A percentile compares a stretch with the other conserved stretches of the same genome.
phyloP scores from a whole-genome alignment of 2,797 vertebrate species.

The Micropoecilia bifurca region DNA sequence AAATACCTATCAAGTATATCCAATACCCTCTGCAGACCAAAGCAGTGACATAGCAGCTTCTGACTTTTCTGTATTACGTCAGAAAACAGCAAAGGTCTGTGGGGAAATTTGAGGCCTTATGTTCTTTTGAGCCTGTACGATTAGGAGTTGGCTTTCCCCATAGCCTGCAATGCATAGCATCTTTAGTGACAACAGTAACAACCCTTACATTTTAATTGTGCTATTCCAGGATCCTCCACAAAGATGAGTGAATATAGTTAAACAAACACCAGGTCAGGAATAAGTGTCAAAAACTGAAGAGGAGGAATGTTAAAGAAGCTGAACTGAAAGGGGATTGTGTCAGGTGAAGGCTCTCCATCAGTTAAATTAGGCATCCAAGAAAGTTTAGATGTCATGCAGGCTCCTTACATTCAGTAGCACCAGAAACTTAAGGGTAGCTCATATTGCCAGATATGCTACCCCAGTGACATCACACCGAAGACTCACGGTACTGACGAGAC shows the following conservation, averaged over 20 bases:
- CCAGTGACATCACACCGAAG: constrained; percentile 31
- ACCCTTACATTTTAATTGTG: constrained; percentile 63
- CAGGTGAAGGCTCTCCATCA: constrained; percentile 16
- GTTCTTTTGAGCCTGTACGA: constrained; percentile 57
- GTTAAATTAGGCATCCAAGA: constrained; percentile 27
- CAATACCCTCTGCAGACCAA: constrained; percentile 83
- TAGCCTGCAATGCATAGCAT: constrained; percentile 86
- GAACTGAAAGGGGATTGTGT: constrained; percentile 9
- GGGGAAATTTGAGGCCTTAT: constrained; percentile 63
- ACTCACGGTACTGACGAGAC: constrained; percentile 26
- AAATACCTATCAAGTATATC: constrained; percentile 80
- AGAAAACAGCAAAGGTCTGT: constrained; percentile 85
- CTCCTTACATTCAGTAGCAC: constrained; percentile 61
- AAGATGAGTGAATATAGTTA: constrained; percentile 57
- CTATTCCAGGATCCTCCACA: constrained; percentile 81
- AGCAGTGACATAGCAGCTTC: constrained; percentile 83
- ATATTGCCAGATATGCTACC: constrained; percentile 45
- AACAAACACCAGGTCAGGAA: constrained; percentile 29
- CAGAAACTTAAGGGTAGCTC: constrained; percentile 49
- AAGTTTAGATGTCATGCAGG: constrained; percentile 25
- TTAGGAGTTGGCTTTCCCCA: constrained; percentile 81
- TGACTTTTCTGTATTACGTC: constrained; percentile 88
- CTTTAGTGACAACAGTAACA: constrained; percentile 64
- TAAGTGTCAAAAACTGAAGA: constrained; percentile 24
- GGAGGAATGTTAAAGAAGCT: constrained; percentile 63